phyloP scores from a whole-genome alignment of 2,888 invertebrate genomes.

The Troilus luridus region DNA sequence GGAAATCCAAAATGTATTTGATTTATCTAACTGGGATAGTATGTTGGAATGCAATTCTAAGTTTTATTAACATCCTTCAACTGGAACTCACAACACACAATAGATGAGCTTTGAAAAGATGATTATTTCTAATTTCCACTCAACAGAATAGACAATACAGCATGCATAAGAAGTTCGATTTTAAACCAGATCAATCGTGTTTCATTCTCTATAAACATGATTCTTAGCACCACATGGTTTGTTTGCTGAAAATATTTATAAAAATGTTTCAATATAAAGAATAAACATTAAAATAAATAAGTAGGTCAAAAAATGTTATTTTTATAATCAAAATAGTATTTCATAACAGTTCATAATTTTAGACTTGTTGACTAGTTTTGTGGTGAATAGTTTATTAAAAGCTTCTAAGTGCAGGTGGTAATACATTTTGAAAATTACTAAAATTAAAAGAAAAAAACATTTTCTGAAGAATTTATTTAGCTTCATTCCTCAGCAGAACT shows the following conservation, averaged over 20 bases:
- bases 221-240: constrained; percentile 58
- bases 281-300: not conserved
- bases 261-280: not conserved
- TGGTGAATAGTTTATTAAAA: too few relatives aligned
- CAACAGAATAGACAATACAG: not conserved
- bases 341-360: not conserved
- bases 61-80: constrained; percentile 11
- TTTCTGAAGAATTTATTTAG: not conserved
- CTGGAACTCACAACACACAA: not conserved
- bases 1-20: not conserved
- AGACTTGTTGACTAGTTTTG: not conserved
- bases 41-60: constrained; percentile 28
- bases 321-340: not conserved
- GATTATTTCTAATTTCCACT: not conserved
- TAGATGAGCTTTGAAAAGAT: not conserved
- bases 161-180: not conserved
- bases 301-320: not conserved
- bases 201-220: not conserved
- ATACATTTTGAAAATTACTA: too few relatives aligned
- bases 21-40: constrained; percentile 13
- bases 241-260: constrained; percentile 52
- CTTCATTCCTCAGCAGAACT: not conserved
- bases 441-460: not conserved
- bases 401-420: too few relatives aligned
- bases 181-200: not conserved